Evolutionary conservation across 2,797 vertebrate genomes (phyloP).

Genomic region (Serranus cabrilla): DNA sequence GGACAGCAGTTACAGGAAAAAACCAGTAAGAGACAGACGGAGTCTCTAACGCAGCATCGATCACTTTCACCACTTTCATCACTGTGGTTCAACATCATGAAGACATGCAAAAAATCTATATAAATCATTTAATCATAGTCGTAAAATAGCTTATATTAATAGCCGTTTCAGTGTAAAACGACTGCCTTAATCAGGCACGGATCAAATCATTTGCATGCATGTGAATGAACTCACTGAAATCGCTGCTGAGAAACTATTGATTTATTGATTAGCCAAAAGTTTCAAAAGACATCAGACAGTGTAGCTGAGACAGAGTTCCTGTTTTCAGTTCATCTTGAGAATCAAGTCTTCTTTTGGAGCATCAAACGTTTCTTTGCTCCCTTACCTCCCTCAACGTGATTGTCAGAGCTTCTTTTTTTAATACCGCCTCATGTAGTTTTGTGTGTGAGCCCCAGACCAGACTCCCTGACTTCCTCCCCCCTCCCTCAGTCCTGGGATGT

Average conservation of each 20-base stretch:
- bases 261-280: constrained; percentile 8
- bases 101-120: no score
- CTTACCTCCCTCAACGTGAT: neutral
- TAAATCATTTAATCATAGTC: neutral
- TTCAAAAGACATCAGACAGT: constrained; percentile 3
- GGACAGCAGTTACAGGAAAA: neutral
- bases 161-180: neutral
- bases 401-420: neutral
- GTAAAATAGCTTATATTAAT: constrained; percentile 13
- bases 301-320: constrained; percentile 1
- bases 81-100: neutral
- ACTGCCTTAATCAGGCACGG: neutral
- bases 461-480: constrained; percentile 5
- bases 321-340: constrained; percentile 1
- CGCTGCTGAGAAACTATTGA: neutral
- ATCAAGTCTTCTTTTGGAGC: neutral
- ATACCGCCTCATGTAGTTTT: neutral
- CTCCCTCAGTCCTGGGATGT: constrained; percentile 4
- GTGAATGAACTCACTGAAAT: constrained; percentile 7
- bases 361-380: neutral
- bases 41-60: no score
- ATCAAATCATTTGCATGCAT: neutral
- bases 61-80: no score
- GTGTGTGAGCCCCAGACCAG: neutral
- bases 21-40: no score